Evolutionary conservation across 1,140 invertebrate species (phyloP).

Genomic region (Pseudomyrmex flavicornis): DNA sequence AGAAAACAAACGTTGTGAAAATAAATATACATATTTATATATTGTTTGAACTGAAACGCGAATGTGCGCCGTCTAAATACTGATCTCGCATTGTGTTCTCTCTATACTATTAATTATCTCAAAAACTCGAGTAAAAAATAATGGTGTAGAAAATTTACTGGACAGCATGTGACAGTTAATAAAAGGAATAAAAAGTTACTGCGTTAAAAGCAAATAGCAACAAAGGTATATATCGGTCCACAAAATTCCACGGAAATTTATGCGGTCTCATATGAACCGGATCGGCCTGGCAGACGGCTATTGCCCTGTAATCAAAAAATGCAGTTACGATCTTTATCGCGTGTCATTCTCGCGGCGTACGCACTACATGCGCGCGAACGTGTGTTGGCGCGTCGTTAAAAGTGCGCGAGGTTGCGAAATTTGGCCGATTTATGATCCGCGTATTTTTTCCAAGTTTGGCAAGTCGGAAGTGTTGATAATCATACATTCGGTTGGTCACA

Average conservation of each 20-base stretch:
- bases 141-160: neutral
- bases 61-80: neutral
- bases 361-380: conserved; percentile 11
- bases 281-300: conserved; percentile 44
- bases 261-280: conserved; percentile 26
- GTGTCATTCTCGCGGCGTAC: conserved; percentile 32
- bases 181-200: neutral
- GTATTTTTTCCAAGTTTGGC: conserved; percentile 24
- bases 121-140: neutral
- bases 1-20: neutral
- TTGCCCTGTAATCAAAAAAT: conserved; percentile 56
- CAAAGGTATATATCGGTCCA: neutral
- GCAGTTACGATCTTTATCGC: conserved; percentile 57
- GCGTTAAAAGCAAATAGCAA: neutral
- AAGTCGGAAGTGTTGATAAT: neutral
- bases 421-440: conserved; percentile 31
- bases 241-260: conserved; percentile 39
- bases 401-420: conserved; percentile 14
- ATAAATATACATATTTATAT: neutral
- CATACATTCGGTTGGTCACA: neutral
- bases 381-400: conserved; percentile 39
- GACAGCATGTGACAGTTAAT: neutral
- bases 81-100: neutral
- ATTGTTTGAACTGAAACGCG: no score
- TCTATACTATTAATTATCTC: neutral